Evolutionary conservation across 2,797 vertebrate species (phyloP).

Genomic region (Spea hammondii): DNA sequence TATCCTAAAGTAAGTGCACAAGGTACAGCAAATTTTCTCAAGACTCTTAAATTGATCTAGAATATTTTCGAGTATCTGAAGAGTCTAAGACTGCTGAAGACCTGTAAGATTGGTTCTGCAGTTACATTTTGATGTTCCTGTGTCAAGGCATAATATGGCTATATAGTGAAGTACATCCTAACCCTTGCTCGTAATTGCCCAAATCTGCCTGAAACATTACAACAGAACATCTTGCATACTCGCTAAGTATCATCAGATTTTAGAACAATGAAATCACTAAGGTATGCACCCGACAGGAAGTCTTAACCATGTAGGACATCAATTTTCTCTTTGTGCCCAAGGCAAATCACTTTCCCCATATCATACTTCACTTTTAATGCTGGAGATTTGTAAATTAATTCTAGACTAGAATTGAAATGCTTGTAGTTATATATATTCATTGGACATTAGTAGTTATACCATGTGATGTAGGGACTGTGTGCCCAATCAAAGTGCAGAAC

Average conservation of each 20-base stretch:
- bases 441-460: too few relatives aligned
- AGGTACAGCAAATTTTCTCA: too few relatives aligned
- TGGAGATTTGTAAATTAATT: not conserved
- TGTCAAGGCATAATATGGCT: not conserved
- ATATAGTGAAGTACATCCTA: slow-evolving; percentile 15
- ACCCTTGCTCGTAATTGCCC: slow-evolving; percentile 11
- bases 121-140: not conserved
- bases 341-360: not conserved
- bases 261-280: not conserved
- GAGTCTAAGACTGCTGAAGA: too few relatives aligned
- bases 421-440: too few relatives aligned
- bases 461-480: too few relatives aligned
- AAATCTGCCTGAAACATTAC: slow-evolving; percentile 6
- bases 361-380: slow-evolving; percentile 7
- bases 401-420: not conserved
- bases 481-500: too few relatives aligned
- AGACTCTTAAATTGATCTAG: too few relatives aligned
- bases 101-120: too few relatives aligned
- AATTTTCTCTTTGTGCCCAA: not conserved
- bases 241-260: not conserved
- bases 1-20: too few relatives aligned
- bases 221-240: not conserved
- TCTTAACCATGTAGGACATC: not conserved
- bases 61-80: too few relatives aligned
- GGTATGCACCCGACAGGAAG: not conserved